A percentile compares a stretch with the other conserved stretches of the same genome.
Conservation (phyloP, 2,797 vertebrate species). For the Huso huso region DNA sequence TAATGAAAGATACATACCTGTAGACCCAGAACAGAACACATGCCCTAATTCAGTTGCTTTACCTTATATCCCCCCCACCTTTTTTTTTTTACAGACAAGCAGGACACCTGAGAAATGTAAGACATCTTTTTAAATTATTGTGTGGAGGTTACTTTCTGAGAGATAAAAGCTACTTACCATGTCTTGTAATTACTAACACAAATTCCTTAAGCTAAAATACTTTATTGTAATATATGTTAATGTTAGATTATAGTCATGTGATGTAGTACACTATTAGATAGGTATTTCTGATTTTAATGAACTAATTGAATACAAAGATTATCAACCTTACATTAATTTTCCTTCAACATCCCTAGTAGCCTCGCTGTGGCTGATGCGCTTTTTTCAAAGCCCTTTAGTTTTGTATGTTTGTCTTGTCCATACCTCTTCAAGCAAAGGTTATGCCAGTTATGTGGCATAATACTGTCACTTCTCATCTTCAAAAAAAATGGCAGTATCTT, state of each 20-base stretch:
- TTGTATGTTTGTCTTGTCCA: slow-evolving; percentile 40
- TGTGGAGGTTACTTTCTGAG: slow-evolving; percentile 1
- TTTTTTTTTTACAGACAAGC: slow-evolving; percentile 66
- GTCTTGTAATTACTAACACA: slow-evolving; percentile 23
- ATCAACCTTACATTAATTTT: slow-evolving; percentile 36
- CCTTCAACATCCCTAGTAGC: slow-evolving; percentile 58
- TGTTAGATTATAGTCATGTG: too few species aligned
- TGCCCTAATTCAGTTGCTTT: too few species aligned
- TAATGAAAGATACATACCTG: too few species aligned
- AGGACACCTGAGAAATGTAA: slow-evolving; percentile 91
- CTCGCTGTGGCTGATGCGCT: slow-evolving; percentile 70
- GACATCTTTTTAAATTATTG: slow-evolving; percentile 41
- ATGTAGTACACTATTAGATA: too few species aligned
- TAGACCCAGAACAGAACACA: too few species aligned
- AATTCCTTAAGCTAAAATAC: too few species aligned
- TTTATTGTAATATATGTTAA: too few species aligned
- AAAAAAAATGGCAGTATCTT: slow-evolving; percentile 48
- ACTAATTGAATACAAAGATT: slow-evolving; percentile 18
- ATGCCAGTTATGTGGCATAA: slow-evolving; percentile 36
- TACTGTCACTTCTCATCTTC: slow-evolving; percentile 41
- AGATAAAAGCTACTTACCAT: slow-evolving; percentile 13
- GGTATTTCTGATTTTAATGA: not conserved
- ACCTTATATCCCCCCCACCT: too few species aligned
- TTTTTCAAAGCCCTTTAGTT: slow-evolving; percentile 52
- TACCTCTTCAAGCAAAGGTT: slow-evolving; percentile 22